Base-by-base conservation (phyloP, 1,140 invertebrate species). In the Formica selysi region DNA sequence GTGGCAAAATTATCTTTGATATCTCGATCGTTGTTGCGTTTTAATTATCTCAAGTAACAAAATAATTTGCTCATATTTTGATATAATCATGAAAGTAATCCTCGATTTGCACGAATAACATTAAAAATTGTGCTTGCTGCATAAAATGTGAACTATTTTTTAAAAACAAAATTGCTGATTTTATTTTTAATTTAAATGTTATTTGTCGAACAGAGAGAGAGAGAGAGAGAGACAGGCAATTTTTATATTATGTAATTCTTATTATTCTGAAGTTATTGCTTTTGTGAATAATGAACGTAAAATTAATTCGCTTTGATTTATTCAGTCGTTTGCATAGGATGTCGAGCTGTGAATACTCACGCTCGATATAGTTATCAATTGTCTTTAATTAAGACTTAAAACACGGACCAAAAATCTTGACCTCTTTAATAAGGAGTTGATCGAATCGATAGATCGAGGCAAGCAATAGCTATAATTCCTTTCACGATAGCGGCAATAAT, bases 361-460 rank as follows among this genome's bases (percentile, higher is more conserved):
- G 54, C 5, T 73, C 11, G 32, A 48, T 38, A 29, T 13, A 32
- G 41, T 36, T 36, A 19, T 29, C 84, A 83, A 83, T 76, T 86
- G 76, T 11, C 44, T 38, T 62, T 36, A 65, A 13, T 76, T 78
- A 41, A 29, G 65, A 36, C 3, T 32, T 32, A 57, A 51, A 68
- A 10, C 19, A 10, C 16, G 5, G 32, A 51, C 11, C 29, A 41
- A 70, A 80, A 80, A 70, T 80, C 32, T 80, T 70, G 62, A 80
- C 48, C 64, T 57, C 64, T 44, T 70, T 80, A 68, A 80, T 70
- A 13, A 80, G 3, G 22, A 68, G 16, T 57, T 41, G 36, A 68
- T 80, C 2, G 16, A 70, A 80, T 79, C 62, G 62, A 68, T 70
- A 68, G 48, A 16, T 22, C 44, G 44, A 51, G 36, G 32, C 44